These are phyloP conservation scores for Oligia latruncula DNA, from an alignment of 2,888 invertebrate species.

Conservation along the genomic window DNA sequence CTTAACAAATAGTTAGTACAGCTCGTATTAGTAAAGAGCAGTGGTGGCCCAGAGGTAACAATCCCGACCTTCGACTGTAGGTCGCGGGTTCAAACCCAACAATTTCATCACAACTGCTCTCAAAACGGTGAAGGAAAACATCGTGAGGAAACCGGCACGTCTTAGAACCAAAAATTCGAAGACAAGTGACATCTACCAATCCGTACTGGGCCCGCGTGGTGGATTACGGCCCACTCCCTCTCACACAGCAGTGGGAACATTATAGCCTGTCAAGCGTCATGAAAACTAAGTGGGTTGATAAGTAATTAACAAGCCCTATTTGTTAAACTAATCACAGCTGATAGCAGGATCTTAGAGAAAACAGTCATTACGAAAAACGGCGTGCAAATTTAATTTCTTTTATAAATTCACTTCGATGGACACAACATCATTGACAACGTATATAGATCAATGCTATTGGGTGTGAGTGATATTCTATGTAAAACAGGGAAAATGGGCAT, in stretches of 20 bases:
- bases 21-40: too few relatives aligned
- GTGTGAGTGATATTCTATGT: neutral
- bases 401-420: neutral
- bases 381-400: neutral
- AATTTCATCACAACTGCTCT: neutral
- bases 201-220: neutral
- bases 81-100: neutral
- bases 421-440: neutral
- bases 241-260: neutral
- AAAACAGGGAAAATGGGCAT: neutral
- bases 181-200: neutral
- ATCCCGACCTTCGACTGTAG: too few relatives aligned
- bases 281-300: neutral
- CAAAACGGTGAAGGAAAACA: neutral
- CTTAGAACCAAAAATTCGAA: neutral
- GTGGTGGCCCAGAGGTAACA: too few relatives aligned
- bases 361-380: neutral
- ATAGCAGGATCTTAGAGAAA: neutral
- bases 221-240: neutral
- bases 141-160: neutral
- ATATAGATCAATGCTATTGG: too few relatives aligned
- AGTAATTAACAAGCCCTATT: neutral
- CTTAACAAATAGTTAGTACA: too few relatives aligned
- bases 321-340: neutral
- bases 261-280: neutral